Evolutionary conservation across 2,113 vertebrate species (phyloP).

Genomic region (Oncorhynchus mykiss): DNA sequence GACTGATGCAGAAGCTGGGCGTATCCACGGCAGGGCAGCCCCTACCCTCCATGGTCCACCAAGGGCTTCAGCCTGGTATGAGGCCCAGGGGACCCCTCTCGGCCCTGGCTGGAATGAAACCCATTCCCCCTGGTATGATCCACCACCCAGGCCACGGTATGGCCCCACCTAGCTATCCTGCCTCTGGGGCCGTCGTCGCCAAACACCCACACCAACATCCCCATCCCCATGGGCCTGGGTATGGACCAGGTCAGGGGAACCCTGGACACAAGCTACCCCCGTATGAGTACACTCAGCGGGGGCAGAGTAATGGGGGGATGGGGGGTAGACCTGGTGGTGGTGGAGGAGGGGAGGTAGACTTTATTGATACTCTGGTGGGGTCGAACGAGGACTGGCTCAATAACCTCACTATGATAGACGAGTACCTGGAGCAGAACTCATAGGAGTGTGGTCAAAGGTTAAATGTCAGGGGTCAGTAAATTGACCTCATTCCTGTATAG

Average conservation of each 20-base stretch:
- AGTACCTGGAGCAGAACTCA: slow-evolving; percentile 81
- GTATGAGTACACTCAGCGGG: slow-evolving; percentile 66
- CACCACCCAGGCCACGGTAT: slow-evolving; percentile 50
- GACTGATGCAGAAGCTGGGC: slow-evolving; percentile 72
- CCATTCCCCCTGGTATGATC: slow-evolving; percentile 72
- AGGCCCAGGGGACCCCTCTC: slow-evolving; percentile 71
- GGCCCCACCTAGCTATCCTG: slow-evolving; percentile 72
- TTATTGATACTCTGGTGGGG: slow-evolving; percentile 78
- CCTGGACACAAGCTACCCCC: slow-evolving; percentile 61
- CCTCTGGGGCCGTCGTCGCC: slow-evolving; percentile 42
- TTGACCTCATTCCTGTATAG: not conserved
- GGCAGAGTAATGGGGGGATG: slow-evolving; percentile 59
- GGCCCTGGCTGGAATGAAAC: slow-evolving; percentile 73
- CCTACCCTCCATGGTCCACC: slow-evolving; percentile 66
- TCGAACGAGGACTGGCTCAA: slow-evolving; percentile 82
- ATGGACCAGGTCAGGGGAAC: slow-evolving; percentile 25
- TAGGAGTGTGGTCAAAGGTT: slow-evolving; percentile 27
- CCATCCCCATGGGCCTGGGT: slow-evolving; percentile 58
- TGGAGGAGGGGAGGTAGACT: slow-evolving; percentile 67
- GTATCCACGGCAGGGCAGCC: slow-evolving; percentile 37
- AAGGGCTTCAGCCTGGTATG: slow-evolving; percentile 48
- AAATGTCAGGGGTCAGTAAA: not conserved
- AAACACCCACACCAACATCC: slow-evolving; percentile 46
- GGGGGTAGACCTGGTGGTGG: slow-evolving; percentile 44
- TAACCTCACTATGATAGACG: slow-evolving; percentile 82